Conservation (phyloP, 2,797 vertebrate genomes). For the Leucoraja ocellata region DNA sequence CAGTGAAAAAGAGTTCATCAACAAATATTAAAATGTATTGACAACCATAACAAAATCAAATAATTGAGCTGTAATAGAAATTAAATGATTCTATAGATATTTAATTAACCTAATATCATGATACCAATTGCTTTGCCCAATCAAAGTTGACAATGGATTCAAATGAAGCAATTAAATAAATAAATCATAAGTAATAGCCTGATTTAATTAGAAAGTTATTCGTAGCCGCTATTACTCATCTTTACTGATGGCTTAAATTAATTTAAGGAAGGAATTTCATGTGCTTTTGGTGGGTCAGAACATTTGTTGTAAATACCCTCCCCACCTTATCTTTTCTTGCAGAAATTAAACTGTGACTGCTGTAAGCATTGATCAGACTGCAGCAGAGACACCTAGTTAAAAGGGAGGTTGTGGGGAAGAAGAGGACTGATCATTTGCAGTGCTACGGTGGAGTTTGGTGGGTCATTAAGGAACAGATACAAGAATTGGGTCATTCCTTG, state of each 20-base stretch:
- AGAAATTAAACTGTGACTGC: no score
- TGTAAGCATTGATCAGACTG: background rate
- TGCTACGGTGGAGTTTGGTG: background rate
- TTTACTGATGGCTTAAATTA: background rate
- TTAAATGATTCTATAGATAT: background rate
- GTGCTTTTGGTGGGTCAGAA: background rate
- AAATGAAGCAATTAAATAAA: background rate
- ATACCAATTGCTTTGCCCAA: background rate
- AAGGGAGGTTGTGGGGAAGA: background rate
- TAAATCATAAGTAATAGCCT: background rate
- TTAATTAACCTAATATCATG: background rate
- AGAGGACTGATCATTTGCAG: background rate
- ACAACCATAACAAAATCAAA: background rate
- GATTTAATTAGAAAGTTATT: background rate
- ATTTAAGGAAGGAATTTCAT: background rate
- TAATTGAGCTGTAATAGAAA: background rate
- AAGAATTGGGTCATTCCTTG: background rate
- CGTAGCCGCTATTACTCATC: background rate
- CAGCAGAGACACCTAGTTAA: background rate
- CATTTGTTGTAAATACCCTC: background rate
- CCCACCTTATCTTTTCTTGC: background rate
- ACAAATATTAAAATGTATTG: background rate
- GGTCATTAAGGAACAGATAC: background rate
- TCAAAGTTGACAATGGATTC: background rate
- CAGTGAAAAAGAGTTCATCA: background rate